phyloP scores from a whole-genome alignment of 2,888 invertebrate species.

The Philereme vetulata region DNA sequence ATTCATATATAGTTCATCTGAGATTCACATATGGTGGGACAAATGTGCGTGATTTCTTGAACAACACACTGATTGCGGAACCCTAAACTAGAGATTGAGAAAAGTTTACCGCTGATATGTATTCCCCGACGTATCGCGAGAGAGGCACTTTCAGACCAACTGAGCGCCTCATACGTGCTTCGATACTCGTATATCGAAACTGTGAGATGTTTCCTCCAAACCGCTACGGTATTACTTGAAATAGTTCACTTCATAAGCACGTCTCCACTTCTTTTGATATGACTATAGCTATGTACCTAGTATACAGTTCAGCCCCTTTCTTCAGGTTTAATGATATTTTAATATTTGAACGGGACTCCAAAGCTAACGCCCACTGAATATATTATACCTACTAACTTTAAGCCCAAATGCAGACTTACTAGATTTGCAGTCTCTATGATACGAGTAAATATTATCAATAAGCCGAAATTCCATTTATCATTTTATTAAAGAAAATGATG shows the following conservation, averaged over 20 bases:
- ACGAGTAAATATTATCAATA: too few species aligned
- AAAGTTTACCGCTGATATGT: constrained; percentile 56
- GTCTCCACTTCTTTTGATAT: constrained; percentile 6
- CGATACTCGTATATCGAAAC: constrained; percentile 21
- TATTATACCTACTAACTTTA: too few species aligned
- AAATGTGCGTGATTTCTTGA: constrained; percentile 18
- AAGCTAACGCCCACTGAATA: too few species aligned
- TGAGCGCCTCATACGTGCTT: constrained; percentile 33
- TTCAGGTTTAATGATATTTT: not conserved
- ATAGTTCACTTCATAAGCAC: constrained; percentile 14
- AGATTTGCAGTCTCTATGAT: too few species aligned
- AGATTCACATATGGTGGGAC: not conserved
- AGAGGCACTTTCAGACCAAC: constrained; percentile 40
- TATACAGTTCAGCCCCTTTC: not conserved
- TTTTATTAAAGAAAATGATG: too few species aligned
- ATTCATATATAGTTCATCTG: too few species aligned
- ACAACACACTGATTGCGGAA: constrained; percentile 44
- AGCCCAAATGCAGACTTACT: too few species aligned
- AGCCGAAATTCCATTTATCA: too few species aligned
- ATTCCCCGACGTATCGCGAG: constrained; percentile 49
- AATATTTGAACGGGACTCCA: too few species aligned
- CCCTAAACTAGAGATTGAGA: constrained; percentile 47
- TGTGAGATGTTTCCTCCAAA: constrained; percentile 23
- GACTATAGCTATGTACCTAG: not conserved
- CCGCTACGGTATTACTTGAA: constrained; percentile 3